phyloP scores from a whole-genome alignment of 2,797 vertebrate species.

The Thamnophis elegans region DNA sequence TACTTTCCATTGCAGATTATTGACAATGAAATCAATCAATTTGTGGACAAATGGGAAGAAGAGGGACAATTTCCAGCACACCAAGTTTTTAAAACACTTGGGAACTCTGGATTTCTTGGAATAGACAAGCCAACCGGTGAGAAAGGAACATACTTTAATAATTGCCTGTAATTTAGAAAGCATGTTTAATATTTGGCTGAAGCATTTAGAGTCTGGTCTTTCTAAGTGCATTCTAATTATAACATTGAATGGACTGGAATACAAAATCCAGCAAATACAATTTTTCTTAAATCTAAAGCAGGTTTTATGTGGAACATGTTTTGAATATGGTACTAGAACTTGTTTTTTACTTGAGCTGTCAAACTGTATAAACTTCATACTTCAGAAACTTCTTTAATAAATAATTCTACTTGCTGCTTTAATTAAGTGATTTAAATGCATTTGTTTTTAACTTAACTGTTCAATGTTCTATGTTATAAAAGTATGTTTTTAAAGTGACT shows the following conservation, averaged over 20 bases:
- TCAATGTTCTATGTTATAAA: not conserved
- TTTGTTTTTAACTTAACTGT: not conserved
- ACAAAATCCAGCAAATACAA: not conserved
- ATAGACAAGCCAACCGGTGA: constrained; percentile 82
- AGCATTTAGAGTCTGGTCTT: rapidly evolving
- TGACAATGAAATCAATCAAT: constrained; percentile 83
- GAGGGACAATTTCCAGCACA: constrained; percentile 82
- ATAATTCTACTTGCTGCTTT: not conserved
- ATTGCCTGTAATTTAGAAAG: not conserved
- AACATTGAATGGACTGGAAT: not conserved
- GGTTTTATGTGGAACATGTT: not conserved
- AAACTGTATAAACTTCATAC: not conserved
- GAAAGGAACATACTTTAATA: not conserved
- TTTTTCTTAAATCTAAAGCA: not conserved
- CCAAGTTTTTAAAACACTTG: constrained; percentile 82
- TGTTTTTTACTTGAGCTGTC: not conserved
- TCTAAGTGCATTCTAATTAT: not conserved
- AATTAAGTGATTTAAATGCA: not conserved
- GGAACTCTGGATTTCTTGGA: constrained; percentile 80
- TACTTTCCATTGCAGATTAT: constrained; percentile 75
- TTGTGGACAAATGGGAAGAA: constrained; percentile 84
- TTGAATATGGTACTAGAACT: not conserved
- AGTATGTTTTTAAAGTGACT: not conserved
- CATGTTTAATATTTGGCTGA: not conserved
- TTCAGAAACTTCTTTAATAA: not conserved